phyloP scores from a whole-genome alignment of 2,113 vertebrate genomes.

The Oxyruncus cristatus region DNA sequence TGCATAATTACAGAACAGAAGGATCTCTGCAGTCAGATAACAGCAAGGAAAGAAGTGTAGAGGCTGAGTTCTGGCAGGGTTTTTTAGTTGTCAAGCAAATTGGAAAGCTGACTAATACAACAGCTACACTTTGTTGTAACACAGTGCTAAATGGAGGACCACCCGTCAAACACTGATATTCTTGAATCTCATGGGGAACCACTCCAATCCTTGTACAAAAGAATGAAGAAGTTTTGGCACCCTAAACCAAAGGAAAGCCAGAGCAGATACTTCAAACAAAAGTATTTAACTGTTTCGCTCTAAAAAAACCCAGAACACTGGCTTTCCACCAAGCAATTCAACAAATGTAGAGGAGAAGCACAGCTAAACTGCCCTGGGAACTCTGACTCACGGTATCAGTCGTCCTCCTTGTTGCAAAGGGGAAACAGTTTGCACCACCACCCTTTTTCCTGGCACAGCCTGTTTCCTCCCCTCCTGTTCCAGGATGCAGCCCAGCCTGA shows the following conservation, averaged over 20 bases:
- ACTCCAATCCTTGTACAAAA: not conserved
- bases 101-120: not conserved
- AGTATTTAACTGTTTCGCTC: not conserved
- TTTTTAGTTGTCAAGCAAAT: conserved; percentile 1
- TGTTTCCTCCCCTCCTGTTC: not conserved
- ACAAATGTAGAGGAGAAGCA: not conserved
- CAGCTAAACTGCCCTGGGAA: not conserved
- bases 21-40: not conserved
- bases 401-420: not conserved
- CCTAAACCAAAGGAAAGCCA: not conserved
- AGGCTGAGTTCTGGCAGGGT: not conserved
- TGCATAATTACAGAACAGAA: not conserved
- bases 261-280: not conserved
- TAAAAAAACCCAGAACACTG: not conserved
- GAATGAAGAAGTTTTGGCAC: not conserved
- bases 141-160: not conserved
- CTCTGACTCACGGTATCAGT: conserved; percentile 41
- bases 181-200: not conserved
- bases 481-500: not conserved
- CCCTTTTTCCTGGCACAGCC: conserved; percentile 56
- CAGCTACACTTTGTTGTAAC: not conserved
- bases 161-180: not conserved
- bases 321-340: conserved; percentile 13
- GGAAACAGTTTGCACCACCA: conserved; percentile 51
- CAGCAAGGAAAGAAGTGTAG: not conserved